Evolutionary conservation across 2,888 invertebrate genomes (phyloP).

Genomic region (Pterostichus madidus): DNA sequence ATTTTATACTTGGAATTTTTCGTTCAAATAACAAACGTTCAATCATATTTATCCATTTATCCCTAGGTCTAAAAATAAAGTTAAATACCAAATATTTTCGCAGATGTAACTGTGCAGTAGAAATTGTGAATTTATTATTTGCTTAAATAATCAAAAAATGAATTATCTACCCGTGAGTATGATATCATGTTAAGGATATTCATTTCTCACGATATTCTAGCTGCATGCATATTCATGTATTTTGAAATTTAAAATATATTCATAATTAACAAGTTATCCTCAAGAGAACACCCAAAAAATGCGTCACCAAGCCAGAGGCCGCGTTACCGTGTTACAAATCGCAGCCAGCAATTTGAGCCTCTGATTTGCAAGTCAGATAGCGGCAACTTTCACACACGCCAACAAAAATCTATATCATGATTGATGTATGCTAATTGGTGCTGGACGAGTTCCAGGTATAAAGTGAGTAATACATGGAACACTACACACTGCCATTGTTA

Average conservation of each 20-base stretch:
- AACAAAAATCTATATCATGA: constrained; percentile 43
- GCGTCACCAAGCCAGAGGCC: constrained; percentile 3
- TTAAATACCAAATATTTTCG: too few species aligned
- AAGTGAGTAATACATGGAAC: constrained; percentile 24
- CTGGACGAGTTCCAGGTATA: constrained; percentile 23
- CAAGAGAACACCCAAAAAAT: constrained; percentile 36
- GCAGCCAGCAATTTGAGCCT: neutral
- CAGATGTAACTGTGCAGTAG: too few species aligned
- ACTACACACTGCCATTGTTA: neutral
- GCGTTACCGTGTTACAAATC: neutral
- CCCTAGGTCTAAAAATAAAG: too few species aligned
- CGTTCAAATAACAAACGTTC: too few species aligned
- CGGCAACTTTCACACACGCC: constrained; percentile 46
- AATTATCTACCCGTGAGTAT: too few species aligned
- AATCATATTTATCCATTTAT: too few species aligned
- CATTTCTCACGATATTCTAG: neutral
- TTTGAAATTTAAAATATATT: neutral
- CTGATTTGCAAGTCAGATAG: constrained; percentile 45
- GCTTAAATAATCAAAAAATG: too few species aligned
- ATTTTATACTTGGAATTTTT: too few species aligned
- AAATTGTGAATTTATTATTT: too few species aligned
- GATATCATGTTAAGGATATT: neutral
- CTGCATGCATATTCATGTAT: constrained; percentile 27
- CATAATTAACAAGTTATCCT: constrained; percentile 27
- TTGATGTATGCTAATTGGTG: constrained; percentile 46